Percentiles rank a stretch among this genome's conserved stretches.
Evolutionary conservation across 2,113 vertebrate species (phyloP).

Genomic region (Alexandromys fortis): DNA sequence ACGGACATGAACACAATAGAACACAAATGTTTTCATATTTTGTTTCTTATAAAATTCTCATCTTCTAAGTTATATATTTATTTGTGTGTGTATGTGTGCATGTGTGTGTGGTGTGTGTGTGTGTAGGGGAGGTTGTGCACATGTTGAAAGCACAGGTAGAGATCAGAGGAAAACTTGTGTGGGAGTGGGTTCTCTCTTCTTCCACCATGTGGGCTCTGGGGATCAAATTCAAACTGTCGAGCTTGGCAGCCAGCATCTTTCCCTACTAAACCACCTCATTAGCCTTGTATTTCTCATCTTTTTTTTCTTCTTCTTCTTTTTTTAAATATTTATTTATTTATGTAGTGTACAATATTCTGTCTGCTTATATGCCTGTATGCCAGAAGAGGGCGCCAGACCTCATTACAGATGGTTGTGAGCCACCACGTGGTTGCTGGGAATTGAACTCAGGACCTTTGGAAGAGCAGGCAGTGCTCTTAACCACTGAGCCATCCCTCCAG

Average conservation of each 20-base stretch:
- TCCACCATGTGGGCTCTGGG: not conserved
- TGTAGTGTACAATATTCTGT: too few relatives aligned
- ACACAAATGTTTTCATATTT: not conserved
- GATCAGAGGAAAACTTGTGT: not conserved
- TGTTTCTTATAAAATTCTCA: not conserved
- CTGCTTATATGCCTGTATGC: too few relatives aligned
- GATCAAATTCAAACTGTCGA: too few relatives aligned
- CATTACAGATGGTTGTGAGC: too few relatives aligned
- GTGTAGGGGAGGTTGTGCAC: not conserved
- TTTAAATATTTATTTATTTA: too few relatives aligned
- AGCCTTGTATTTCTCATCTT: not conserved
- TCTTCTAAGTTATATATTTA: not conserved
- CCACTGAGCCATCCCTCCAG: too few relatives aligned
- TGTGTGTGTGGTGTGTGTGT: not conserved
- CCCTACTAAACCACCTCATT: not conserved
- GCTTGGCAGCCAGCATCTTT: not conserved
- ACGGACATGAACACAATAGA: not conserved
- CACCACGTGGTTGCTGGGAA: too few relatives aligned
- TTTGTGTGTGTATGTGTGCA: not conserved
- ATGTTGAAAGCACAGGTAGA: not conserved
- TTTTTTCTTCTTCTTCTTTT: too few relatives aligned
- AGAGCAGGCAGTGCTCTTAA: too few relatives aligned
- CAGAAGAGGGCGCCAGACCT: too few relatives aligned
- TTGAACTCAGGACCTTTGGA: too few relatives aligned
- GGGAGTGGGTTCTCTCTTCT: not conserved